phyloP scores from a whole-genome alignment of 2,888 invertebrate species.

The Oxyteleia sp. region DNA sequence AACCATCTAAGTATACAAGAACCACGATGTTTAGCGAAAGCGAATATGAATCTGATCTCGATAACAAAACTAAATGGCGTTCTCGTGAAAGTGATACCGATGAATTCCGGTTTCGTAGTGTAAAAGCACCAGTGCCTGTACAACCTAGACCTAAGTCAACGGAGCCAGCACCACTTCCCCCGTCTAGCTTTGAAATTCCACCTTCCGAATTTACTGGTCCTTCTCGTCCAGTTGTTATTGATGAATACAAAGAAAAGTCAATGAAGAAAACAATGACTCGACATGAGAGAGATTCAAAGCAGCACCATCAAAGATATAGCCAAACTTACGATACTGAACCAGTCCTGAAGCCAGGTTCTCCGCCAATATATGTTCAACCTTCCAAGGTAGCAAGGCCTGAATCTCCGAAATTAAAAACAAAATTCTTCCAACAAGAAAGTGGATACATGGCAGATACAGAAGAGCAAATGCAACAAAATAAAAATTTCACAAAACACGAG shows the following conservation, averaged over 20 bases:
- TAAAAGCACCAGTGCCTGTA: constrained; percentile 88
- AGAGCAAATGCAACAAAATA: constrained; percentile 86
- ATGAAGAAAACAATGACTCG: constrained; percentile 79
- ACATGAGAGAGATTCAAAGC: constrained; percentile 84
- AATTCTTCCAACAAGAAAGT: constrained; percentile 88
- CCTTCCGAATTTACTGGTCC: constrained; percentile 80
- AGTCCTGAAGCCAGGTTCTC: constrained; percentile 84
- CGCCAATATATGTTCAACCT: constrained; percentile 85
- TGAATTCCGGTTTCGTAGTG: constrained; percentile 89
- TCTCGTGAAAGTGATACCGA: constrained; percentile 91
- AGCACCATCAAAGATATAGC: constrained; percentile 76
- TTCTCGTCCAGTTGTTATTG: constrained; percentile 77
- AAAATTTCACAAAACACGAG: constrained; percentile 82
- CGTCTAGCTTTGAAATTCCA: constrained; percentile 89
- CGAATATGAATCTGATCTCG: constrained; percentile 90
- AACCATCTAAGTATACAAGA: constrained; percentile 89
- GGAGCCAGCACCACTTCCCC: constrained; percentile 89
- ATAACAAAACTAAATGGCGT: constrained; percentile 89
- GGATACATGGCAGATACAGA: constrained; percentile 92
- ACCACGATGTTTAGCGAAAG: constrained; percentile 89
- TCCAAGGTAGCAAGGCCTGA: constrained; percentile 86
- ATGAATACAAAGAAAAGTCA: constrained; percentile 79
- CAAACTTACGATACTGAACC: constrained; percentile 76
- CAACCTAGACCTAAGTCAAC: constrained; percentile 88
- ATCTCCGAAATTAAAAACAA: constrained; percentile 89